Evolutionary conservation across 1,140 invertebrate species (phyloP).

Genomic region (Epicauta chinensis): DNA sequence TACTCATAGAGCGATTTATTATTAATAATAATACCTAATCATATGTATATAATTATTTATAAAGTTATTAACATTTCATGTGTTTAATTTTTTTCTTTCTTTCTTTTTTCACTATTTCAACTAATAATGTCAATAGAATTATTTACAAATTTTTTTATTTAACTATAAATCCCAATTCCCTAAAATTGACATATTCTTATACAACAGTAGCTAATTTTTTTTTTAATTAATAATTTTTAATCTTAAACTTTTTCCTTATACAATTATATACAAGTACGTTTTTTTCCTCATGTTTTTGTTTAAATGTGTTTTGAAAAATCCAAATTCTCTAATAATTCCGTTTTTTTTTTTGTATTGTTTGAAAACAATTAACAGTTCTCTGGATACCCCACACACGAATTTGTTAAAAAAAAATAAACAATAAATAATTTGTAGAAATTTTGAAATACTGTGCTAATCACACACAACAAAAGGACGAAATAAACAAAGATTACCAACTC

Average conservation of each 20-base stretch:
- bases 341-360: neutral
- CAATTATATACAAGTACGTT: neutral
- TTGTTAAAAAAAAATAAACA: too few species aligned
- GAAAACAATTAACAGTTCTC: neutral
- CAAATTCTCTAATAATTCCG: neutral
- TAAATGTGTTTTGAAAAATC: neutral
- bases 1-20: slow-evolving; percentile 38
- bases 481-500: slow-evolving; percentile 8
- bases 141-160: slow-evolving; percentile 44
- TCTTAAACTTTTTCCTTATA: neutral
- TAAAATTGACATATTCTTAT: slow-evolving; percentile 43
- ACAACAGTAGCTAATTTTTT: slow-evolving; percentile 40
- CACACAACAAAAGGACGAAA: too few species aligned
- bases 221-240: neutral
- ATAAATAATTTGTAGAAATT: too few species aligned
- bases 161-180: slow-evolving; percentile 43
- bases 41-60: slow-evolving; percentile 45
- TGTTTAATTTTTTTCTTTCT: slow-evolving; percentile 27
- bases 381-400: too few species aligned
- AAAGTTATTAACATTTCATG: slow-evolving; percentile 44
- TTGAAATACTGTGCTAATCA: too few species aligned
- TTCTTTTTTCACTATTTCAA: slow-evolving; percentile 34
- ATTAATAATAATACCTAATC: slow-evolving; percentile 42
- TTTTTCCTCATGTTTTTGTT: neutral
- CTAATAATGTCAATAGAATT: slow-evolving; percentile 42